Base-by-base conservation (phyloP, 1,140 invertebrate genomes). In the Leptinotarsa lineolata region DNA sequence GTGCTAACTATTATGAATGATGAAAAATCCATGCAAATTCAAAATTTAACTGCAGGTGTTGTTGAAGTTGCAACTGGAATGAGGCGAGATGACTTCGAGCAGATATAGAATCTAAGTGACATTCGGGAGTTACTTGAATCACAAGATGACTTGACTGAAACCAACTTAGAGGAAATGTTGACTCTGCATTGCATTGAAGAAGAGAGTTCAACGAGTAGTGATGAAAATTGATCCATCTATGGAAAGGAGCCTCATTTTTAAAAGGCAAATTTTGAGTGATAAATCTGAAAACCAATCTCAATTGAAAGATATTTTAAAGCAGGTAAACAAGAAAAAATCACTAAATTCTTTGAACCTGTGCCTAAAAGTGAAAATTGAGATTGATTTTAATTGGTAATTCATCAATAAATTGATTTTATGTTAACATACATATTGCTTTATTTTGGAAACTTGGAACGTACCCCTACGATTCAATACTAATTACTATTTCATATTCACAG, bases 71-170 rank as follows among this genome's bases (percentile, higher is more conserved):
- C 68, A 58, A 74, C 59, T 67, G 67, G 67, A 74, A 80, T 82
- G 79, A 78, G 79, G 75, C 77, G 75, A 80, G 74, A 82, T 80
- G 76, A 78, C n/a, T 83, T 82, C 70, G 78, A 82, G 77, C 78
- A 77, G 76, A 80, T 24, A 24, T 83, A 80, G 77, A 82, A 82
- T 80, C 81, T n/a, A 80, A 82, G 77, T 79, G 77, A 82, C 67
- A 78, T 82, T 81, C 74, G 74, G 45, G 72, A 76, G 44, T 77
- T 80, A 73, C 76, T 79, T 80, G 76, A 80, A 81, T 77, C 73
- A 65, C 77, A 80, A 79, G 75, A 80, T 79, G 80, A 76, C 80
- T 81, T 81, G 77, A 77, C 75, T 77, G 74, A 80, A 77, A 81
- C 76, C 74, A 77, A 81, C 76, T 72, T 78, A 75, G 72, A 81